Evolutionary conservation across 2,797 vertebrate genomes (phyloP).

Genomic region (Rhincodon typus): DNA sequence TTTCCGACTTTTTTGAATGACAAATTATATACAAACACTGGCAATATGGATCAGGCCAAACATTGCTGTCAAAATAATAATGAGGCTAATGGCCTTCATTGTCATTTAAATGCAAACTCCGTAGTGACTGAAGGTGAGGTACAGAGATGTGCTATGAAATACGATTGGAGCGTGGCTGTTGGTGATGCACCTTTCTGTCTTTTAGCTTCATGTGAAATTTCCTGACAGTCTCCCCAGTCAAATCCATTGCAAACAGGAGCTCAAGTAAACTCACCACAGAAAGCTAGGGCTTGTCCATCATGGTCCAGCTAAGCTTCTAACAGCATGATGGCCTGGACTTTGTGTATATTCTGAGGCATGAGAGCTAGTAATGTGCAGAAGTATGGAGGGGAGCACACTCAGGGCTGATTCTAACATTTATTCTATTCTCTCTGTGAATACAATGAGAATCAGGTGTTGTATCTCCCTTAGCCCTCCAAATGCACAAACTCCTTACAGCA

Average conservation of each 20-base stretch:
- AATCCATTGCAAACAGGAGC: background rate
- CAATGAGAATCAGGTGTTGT: background rate
- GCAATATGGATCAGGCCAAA: background rate
- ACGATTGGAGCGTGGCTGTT: background rate
- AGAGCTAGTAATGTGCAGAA: background rate
- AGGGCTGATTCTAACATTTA: background rate
- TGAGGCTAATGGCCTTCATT: background rate
- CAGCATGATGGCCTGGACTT: background rate
- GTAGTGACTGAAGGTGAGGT: background rate
- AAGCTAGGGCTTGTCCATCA: background rate
- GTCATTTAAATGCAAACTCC: background rate
- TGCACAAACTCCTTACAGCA: background rate
- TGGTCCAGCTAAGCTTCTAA: background rate
- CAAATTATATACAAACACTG: background rate
- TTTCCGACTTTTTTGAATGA: background rate
- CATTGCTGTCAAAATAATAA: background rate
- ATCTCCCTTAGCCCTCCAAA: background rate
- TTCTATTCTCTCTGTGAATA: background rate
- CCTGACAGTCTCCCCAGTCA: background rate
- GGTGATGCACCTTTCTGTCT: background rate
- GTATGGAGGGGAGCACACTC: background rate
- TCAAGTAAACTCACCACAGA: background rate
- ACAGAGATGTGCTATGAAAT: background rate
- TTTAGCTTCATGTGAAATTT: background rate
- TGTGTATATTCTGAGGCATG: background rate